A percentile compares a stretch with the other conserved stretches of the same genome.
phyloP scores from a whole-genome alignment of 2,888 invertebrate species.

The Chalcosyrphus nemorum region DNA sequence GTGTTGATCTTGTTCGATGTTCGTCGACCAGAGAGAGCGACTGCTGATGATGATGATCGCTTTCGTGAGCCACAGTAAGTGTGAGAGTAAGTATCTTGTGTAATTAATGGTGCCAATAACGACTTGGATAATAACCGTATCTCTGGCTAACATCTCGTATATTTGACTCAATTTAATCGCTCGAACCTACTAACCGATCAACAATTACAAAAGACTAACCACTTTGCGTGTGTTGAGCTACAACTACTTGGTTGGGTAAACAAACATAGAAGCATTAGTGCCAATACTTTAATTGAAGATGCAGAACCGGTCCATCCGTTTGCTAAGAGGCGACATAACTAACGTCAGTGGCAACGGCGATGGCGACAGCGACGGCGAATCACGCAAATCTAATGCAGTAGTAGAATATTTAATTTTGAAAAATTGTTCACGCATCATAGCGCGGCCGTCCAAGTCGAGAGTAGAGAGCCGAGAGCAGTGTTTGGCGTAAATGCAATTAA shows the following conservation, averaged over 20 bases:
- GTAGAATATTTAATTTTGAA: slow-evolving; percentile 55
- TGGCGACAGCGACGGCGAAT: neutral
- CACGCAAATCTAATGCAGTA: slow-evolving; percentile 67
- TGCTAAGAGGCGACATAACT: neutral
- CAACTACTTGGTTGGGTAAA: slow-evolving; percentile 38
- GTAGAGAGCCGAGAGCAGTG: slow-evolving; percentile 2
- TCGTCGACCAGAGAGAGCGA: too few relatives aligned
- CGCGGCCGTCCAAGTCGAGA: slow-evolving; percentile 14
- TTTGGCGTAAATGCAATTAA: slow-evolving; percentile 67
- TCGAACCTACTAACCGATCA: slow-evolving; percentile 47
- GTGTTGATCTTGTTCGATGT: slow-evolving; percentile 72
- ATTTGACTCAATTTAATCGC: slow-evolving; percentile 68
- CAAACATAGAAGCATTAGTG: slow-evolving; percentile 64
- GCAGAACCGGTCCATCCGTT: slow-evolving; percentile 62
- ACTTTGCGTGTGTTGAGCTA: neutral
- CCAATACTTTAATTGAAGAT: slow-evolving; percentile 69
- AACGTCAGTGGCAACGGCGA: neutral
- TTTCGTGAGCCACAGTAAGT: slow-evolving; percentile 16
- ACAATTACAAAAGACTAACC: slow-evolving; percentile 46
- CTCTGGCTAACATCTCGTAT: slow-evolving; percentile 33
- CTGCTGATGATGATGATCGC: slow-evolving; percentile 36
- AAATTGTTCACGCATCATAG: slow-evolving; percentile 53
- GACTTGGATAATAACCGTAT: slow-evolving; percentile 68
- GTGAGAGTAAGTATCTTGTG: slow-evolving; percentile 30
- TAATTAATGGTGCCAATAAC: slow-evolving; percentile 73